Conservation (phyloP, 2,888 invertebrate genomes). For the Oligia fasciuncula region DNA sequence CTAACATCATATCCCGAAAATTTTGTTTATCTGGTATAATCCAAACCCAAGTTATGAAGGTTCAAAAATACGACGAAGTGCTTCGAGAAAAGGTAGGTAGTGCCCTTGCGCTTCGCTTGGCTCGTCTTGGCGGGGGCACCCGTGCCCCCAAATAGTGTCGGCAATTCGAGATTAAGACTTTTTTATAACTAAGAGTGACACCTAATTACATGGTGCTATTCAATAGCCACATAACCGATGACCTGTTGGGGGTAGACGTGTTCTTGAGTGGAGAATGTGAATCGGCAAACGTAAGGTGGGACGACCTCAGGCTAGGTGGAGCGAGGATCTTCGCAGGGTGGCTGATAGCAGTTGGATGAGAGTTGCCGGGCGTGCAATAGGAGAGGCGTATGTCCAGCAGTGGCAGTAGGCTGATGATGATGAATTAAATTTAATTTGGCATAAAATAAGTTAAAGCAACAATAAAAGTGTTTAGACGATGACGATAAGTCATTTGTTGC, state of each 20-base stretch:
- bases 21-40: no score
- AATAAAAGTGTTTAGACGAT: not conserved
- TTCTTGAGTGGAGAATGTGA: not conserved
- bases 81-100: no score
- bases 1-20: no score
- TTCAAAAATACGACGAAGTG: no score
- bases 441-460: not conserved
- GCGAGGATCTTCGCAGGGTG: not conserved
- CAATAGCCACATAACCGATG: not conserved
- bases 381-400: not conserved
- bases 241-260: not conserved
- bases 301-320: not conserved
- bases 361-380: not conserved
- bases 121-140: no score
- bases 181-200: not conserved
- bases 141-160: no score
- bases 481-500: not conserved
- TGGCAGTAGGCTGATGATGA: not conserved
- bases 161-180: not conserved
- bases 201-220: no score
- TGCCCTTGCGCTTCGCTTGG: no score
- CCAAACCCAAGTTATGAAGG: no score
- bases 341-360: not conserved
- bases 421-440: not conserved
- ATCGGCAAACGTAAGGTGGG: not conserved